Evolutionary conservation across 2,113 vertebrate genomes (phyloP).

Genomic region (Callipepla californica): DNA sequence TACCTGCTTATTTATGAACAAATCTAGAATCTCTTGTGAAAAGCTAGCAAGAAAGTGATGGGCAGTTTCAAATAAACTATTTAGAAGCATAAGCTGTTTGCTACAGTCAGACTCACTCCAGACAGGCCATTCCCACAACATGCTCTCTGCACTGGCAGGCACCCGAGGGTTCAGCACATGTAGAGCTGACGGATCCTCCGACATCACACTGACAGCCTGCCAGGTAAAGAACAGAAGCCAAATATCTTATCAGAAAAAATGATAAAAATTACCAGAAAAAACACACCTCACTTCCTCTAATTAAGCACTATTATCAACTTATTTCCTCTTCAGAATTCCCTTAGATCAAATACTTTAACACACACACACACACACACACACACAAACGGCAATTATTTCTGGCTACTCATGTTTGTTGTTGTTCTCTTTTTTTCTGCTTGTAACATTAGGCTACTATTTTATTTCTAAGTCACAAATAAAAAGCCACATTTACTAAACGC

Average conservation of each 20-base stretch:
- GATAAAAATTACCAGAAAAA: not conserved
- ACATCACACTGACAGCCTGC: slow-evolving; percentile 90
- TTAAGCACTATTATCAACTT: not conserved
- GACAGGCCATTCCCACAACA: slow-evolving; percentile 82
- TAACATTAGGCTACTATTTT: not conserved
- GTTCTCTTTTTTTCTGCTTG: not conserved
- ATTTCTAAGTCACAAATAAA: not conserved
- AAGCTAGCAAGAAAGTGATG: not conserved
- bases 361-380: rapidly evolving
- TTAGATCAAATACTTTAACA: not conserved
- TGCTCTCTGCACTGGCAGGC: slow-evolving; percentile 86
- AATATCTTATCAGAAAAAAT: not conserved
- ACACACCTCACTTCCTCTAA: not conserved
- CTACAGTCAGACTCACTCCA: slow-evolving; percentile 80
- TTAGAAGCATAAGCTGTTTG: not conserved
- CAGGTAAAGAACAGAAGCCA: not conserved
- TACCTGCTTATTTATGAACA: not conserved
- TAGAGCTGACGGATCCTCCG: slow-evolving; percentile 81
- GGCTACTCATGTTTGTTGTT: not conserved
- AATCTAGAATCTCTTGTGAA: not conserved
- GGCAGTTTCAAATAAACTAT: not conserved
- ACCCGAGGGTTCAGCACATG: slow-evolving; percentile 78
- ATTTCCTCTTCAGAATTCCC: not conserved
- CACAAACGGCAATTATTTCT: not conserved
- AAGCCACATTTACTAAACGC: not conserved